Conservation (phyloP, 2,797 vertebrate genomes). For the Euphonia xanthogaster region DNA sequence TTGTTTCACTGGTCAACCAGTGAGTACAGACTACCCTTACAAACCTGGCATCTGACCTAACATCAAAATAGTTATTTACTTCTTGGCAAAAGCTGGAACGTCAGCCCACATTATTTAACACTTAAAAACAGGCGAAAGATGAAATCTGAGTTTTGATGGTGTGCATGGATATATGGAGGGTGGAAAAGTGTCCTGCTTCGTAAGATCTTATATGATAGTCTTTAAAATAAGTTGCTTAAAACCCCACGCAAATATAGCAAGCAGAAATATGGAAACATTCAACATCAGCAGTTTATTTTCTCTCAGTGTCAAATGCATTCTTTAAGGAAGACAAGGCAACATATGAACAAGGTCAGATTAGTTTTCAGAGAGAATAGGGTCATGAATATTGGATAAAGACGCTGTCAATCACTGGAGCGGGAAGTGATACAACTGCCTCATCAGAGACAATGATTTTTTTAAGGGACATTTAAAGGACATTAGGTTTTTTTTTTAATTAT, state of each 20-base stretch:
- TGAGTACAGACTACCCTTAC: background rate
- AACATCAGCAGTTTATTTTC: background rate
- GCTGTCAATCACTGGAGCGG: background rate
- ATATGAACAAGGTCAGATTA: background rate
- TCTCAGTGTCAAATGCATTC: background rate
- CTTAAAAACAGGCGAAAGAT: background rate
- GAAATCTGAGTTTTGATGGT: background rate
- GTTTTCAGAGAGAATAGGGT: background rate
- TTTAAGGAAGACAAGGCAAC: background rate
- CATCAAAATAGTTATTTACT: constrained; percentile 1
- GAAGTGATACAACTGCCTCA: background rate
- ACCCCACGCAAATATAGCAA: accelerated
- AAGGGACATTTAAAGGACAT: background rate
- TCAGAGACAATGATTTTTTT: background rate
- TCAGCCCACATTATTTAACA: background rate
- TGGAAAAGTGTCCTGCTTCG: background rate
- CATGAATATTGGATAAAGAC: background rate
- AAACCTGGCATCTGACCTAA: constrained; percentile 9
- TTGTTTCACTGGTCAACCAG: background rate
- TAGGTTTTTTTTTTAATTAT: background rate
- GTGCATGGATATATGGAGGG: background rate
- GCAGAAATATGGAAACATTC: background rate
- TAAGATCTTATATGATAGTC: background rate
- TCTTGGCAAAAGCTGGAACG: background rate
- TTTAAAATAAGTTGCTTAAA: background rate